Evolutionary conservation across 2,797 vertebrate species (phyloP), one percentile per base, ranked within the genome.

Genomic region (Ptychobarbus kaznakovi): DNA sequence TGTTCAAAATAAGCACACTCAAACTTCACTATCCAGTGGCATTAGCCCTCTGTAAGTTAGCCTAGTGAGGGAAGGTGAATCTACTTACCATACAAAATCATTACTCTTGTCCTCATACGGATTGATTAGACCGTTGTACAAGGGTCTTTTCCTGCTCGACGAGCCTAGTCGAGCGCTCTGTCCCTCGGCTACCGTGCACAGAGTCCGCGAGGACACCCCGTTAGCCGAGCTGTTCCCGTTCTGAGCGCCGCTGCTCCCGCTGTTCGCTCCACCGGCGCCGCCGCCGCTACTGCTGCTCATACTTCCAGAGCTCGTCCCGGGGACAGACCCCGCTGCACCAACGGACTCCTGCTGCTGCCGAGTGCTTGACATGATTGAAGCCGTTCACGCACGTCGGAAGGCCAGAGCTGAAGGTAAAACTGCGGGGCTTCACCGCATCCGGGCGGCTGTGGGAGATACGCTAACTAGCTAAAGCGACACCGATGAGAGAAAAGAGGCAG

Each of bases 101-200:
- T 99, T 99, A 96, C 97, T 99, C 92, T 99, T 99, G 90, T 99
- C 98, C 78, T 99, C 98, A 88, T 99, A 99, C 0, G 98, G 98
- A 88, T 98, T 98, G 79, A 98, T 92, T 68, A 99, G 97, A 82
- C 98, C 98, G 91, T 99, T 99, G 94, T 96, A 98, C 4, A 99
- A 95, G 0, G 97, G 96, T 88, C 96, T 96, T 94, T 97, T 99
- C 86, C 97, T 96, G 90, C 94, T 95, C 12, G 94, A 92, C 20
- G 91, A 90, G 9, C 94, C 88, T 38, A 94, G 91, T 93, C 94
- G 92, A 89, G 92, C 90, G 20, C 92, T 86, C 38, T 83, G 82
- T 25, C 91, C 88, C 5, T 95, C 95, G 32, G 88, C 89, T 49
- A 90, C 85, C 6, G 91, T 85, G 68, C 92, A 84, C 65, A 87